Base-by-base conservation (phyloP, 2,113 vertebrate species). In the Tinamus guttatus region DNA sequence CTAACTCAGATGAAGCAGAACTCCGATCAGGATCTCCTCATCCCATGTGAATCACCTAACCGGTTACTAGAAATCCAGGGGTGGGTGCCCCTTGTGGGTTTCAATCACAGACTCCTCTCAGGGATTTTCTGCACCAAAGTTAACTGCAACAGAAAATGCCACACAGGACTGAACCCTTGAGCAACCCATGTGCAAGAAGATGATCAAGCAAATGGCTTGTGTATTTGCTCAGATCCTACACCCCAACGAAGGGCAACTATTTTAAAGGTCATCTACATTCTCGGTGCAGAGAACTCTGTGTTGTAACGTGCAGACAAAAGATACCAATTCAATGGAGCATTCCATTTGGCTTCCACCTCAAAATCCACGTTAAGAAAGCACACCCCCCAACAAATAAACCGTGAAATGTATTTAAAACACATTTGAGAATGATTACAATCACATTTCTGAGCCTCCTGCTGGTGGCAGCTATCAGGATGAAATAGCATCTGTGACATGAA, bases 381-480 rank as follows among this genome's bases (percentile, higher is more conserved):
- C 43, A 67, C 76, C 54, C 78, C 22, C 36, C 38, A 41, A 69
- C 79, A 65, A 93, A 87, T 51, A 67, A 91, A 79, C 65, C 45
- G 27, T 75, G 59, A 94, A 80, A 81, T 81, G 51, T 92, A 87
- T 93, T 94, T 95, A 69, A 83, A 93, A 93, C 80, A 68, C 67
- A 62, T 93, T 90, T 92, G 81, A 94, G 74, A 94, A 71, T 65
- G 63, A 82, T 81, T 96, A 60, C 76, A 92, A 71, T 78, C 87
- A 67, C 19, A 45, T 94, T 82, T 91, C 81, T 81, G 70, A 94
- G 59, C 70, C 43, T 95, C 76, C 84, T 90, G 63, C 76, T 3
- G 2, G 95, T 94, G 67, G 77, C 81, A 95, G 90, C 68, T 91
- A 70, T 93, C 82, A 94, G 73, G 93, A 96, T 93, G 85, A 94